A percentile compares a stretch with the other conserved stretches of the same genome.
Evolutionary conservation across 2,888 invertebrate species (phyloP).

Genomic region (Timandra comae): DNA sequence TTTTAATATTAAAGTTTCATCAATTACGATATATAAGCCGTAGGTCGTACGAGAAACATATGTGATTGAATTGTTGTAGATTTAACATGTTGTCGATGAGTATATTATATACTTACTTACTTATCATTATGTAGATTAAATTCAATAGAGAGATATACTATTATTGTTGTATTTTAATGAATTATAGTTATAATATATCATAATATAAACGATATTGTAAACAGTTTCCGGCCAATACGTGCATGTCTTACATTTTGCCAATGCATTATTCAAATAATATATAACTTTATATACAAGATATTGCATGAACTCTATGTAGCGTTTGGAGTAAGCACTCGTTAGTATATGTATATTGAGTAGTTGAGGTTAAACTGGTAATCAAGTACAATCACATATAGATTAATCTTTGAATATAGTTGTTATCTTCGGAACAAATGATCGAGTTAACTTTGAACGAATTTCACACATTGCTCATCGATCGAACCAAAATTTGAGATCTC

Average conservation of each 20-base stretch:
- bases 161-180: conserved; percentile 68
- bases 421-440: conserved; percentile 47
- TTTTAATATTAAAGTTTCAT: conserved; percentile 41
- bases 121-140: conserved; percentile 61
- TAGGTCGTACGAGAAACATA: conserved; percentile 54
- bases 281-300: conserved; percentile 42
- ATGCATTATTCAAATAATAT: conserved; percentile 47
- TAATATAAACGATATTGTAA: conserved; percentile 51
- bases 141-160: conserved; percentile 67
- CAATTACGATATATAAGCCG: conserved; percentile 48
- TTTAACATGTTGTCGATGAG: conserved; percentile 61
- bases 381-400: conserved; percentile 62
- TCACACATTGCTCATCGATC: conserved; percentile 60
- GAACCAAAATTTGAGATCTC: conserved; percentile 72
- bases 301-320: conserved; percentile 49
- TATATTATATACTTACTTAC: conserved; percentile 53
- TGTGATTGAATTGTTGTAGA: conserved; percentile 75
- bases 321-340: conserved; percentile 42
- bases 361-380: conserved; percentile 42
- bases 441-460: conserved; percentile 56
- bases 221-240: conserved; percentile 67
- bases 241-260: conserved; percentile 60
- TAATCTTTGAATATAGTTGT: conserved; percentile 29
- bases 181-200: conserved; percentile 38
- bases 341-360: conserved; percentile 37